Conservation (phyloP, 1,140 invertebrate genomes). For the Brachionus plicatilis region DNA sequence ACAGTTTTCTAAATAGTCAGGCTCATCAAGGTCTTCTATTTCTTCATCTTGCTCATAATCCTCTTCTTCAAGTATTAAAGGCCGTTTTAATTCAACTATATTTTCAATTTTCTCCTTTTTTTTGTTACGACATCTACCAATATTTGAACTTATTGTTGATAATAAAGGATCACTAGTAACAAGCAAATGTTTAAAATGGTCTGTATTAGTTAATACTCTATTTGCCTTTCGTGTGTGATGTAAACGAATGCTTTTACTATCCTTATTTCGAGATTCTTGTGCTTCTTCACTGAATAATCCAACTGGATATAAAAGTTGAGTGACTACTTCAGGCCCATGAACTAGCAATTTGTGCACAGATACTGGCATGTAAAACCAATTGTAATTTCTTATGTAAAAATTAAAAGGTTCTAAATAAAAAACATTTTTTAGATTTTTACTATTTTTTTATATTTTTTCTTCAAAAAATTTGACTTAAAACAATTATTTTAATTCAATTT, state of each 20-base stretch:
- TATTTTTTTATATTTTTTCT: background rate
- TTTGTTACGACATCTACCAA: background rate
- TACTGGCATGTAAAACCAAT: background rate
- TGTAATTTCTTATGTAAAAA: background rate
- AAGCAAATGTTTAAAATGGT: background rate
- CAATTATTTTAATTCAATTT: background rate
- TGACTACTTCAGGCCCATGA: background rate
- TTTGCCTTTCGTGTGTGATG: background rate
- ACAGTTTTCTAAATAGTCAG: background rate
- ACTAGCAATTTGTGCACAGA: background rate
- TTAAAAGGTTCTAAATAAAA: background rate
- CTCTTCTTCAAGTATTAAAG: background rate
- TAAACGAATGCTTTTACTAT: background rate
- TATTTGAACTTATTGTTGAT: conserved; percentile 1
- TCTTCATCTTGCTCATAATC: background rate
- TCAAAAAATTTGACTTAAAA: background rate
- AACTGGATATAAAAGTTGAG: no score
- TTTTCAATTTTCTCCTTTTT: background rate
- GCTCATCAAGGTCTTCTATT: background rate
- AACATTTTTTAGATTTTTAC: background rate
- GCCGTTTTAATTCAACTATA: background rate
- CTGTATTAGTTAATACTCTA: conserved; percentile 1
- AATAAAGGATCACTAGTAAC: background rate
- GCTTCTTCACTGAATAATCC: no score
- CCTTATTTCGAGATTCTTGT: no score